Percentiles rank a stretch among this genome's conserved stretches.
Evolutionary conservation across 2,113 vertebrate genomes (phyloP).

Genomic region (Phyllopteryx taeniolatus): DNA sequence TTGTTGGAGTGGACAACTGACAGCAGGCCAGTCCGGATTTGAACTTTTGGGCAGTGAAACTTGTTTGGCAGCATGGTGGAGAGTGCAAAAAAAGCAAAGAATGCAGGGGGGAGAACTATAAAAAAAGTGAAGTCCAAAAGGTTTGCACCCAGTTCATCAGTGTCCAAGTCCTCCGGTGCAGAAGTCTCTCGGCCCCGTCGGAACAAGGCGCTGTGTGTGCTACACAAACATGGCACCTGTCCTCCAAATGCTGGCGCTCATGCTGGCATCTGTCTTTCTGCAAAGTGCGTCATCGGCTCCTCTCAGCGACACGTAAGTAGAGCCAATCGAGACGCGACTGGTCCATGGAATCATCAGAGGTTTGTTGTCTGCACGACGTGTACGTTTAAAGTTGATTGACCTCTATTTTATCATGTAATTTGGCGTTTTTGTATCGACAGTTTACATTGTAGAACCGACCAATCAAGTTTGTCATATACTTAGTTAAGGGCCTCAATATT

Average conservation of each 20-base stretch:
- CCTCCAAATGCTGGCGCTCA: slow-evolving; percentile 13
- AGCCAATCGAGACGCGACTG: neutral
- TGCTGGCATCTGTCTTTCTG: slow-evolving; percentile 26
- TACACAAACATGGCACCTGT: slow-evolving; percentile 46
- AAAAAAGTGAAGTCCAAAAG: neutral
- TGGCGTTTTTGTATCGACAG: no score
- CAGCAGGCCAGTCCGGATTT: neutral
- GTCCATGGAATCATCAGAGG: no score
- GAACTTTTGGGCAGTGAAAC: slow-evolving; percentile 34
- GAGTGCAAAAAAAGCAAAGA: slow-evolving; percentile 42
- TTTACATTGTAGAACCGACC: neutral
- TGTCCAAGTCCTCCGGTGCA: slow-evolving; percentile 16
- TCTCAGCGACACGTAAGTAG: slow-evolving; percentile 55
- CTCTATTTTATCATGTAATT: neutral
- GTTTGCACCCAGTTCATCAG: neutral
- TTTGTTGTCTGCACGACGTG: no score
- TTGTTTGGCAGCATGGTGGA: slow-evolving; percentile 43
- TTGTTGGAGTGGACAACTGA: slow-evolving; percentile 10
- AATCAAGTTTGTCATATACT: slow-evolving; percentile 13
- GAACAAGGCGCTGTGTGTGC: neutral
- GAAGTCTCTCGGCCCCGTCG: neutral
- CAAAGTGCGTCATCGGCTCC: slow-evolving; percentile 22
- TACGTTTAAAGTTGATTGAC: no score
- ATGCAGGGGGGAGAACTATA: slow-evolving; percentile 37
- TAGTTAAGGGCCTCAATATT: no score